Percentiles rank a stretch among this genome's conserved stretches.
These are phyloP conservation scores for Eupelmus urozonus DNA, from an alignment of 2,888 invertebrate species.

Conservation along the genomic window DNA sequence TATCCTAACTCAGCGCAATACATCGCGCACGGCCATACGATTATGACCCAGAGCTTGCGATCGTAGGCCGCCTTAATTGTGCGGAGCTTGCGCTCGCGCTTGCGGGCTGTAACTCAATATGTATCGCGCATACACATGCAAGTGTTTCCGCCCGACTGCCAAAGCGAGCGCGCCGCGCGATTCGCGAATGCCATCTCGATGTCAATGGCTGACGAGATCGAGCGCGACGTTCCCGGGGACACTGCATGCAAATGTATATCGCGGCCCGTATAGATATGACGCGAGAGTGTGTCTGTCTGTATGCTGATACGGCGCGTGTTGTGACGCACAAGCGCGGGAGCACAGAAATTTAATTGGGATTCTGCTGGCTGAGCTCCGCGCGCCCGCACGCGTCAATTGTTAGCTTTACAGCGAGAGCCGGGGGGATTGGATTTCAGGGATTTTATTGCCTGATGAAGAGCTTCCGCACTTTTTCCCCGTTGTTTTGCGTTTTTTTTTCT, in stretches of 20 bases:
- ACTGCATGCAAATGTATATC: slow-evolving; percentile 16
- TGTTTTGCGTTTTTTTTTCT: background rate
- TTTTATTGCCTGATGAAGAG: slow-evolving; percentile 11
- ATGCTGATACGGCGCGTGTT: background rate
- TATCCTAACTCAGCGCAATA: too few species aligned
- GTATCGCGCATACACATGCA: background rate
- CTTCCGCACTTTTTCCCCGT: background rate
- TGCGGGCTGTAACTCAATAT: slow-evolving; percentile 7
- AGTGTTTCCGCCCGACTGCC: background rate
- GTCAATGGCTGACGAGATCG: slow-evolving; percentile 25
- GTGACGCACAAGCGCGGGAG: background rate
- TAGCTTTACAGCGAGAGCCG: background rate
- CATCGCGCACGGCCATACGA: too few species aligned
- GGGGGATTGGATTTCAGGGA: background rate
- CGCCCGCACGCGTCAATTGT: slow-evolving; percentile 23
- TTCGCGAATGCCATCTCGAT: slow-evolving; percentile 3
- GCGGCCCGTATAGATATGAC: background rate
- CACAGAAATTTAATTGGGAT: slow-evolving; percentile 33
- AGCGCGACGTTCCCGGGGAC: background rate
- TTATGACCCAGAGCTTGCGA: background rate
- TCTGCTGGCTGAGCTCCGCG: slow-evolving; percentile 8
- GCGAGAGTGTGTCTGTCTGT: background rate
- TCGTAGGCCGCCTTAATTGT: slow-evolving; percentile 11
- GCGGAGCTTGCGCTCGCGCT: background rate
- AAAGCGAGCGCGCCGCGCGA: too few species aligned